Evolutionary conservation across 2,113 vertebrate species (phyloP), one percentile per base, ranked within the genome.

Genomic region (Podilymbus podiceps): DNA sequence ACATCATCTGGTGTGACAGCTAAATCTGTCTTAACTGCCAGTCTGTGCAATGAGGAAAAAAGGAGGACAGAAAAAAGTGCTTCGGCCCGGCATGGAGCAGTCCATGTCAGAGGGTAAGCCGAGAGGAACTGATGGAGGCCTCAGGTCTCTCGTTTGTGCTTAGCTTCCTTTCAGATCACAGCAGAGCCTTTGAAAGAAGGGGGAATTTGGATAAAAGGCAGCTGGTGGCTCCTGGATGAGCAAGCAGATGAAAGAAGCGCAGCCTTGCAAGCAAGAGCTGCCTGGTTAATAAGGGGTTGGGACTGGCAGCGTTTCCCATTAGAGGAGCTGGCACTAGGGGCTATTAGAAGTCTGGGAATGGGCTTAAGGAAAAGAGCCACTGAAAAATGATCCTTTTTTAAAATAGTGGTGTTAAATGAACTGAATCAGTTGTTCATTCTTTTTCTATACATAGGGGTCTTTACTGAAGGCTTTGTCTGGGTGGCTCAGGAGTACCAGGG

Each of bases 1-100:
- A 50, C 30, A 85, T 71, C 59, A 73, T 71, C 68, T 59, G 1
- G 1, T 68, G 46, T 63, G 64, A 93, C 83, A 86, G 68, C 64
- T 92, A 78, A 90, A 96, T 82, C 68, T 76, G 46, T 81, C 83
- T 93, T 49, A 78, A 77, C 83, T 5, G 1, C 44, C 52, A 38
- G 90, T 8, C 83, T 72, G 52, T 19, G 35, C 40, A 75, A 42
- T 1, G 8, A 83, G 46, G 15, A 5, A 28, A 71, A 88, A 71
- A 86, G 15, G 33, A 67, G 83, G 16, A 56, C 22, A 50, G 24
- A 11, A 50, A 42, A 73, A 90, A 28, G 12, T 2, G 0, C 33
- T 89, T 82, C 59, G 76, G n/a, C 74, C 31, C 5, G 1, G 30
- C 24, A 56, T 0, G 0, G 85, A 33, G 49, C 4, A 3, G 31